Percentiles rank a stretch among this genome's conserved stretches.
These are phyloP conservation scores for Crossocerus cetratus DNA, from an alignment of 2,888 invertebrate genomes.

Conservation along the genomic window DNA sequence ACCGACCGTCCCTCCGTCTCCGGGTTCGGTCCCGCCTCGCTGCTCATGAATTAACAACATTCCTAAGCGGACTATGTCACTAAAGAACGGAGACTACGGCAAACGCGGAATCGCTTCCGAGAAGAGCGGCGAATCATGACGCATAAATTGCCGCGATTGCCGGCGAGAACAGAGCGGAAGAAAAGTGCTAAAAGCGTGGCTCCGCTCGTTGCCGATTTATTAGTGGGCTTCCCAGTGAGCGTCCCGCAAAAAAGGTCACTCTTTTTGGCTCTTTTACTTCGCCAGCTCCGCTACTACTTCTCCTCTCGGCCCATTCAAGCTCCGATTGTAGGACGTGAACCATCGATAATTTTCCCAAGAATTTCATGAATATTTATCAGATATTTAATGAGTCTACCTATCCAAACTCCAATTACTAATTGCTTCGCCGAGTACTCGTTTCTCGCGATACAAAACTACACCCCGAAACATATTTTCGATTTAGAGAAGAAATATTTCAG, in stretches of 20 bases:
- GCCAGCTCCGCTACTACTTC: no score
- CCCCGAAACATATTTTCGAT: no score
- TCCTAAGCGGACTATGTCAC: conserved; percentile 57
- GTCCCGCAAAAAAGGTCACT: neutral
- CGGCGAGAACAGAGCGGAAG: conserved; percentile 14
- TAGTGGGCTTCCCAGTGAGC: neutral
- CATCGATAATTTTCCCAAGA: conserved; percentile 24
- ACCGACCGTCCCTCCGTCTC: neutral
- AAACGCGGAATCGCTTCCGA: conserved; percentile 42
- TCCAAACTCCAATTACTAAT: no score
- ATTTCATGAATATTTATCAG: neutral
- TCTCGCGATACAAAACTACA: no score
- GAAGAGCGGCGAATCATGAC: conserved; percentile 39
- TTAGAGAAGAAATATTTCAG: no score
- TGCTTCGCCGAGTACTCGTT: no score
- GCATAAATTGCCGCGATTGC: conserved; percentile 28
- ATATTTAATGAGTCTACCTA: no score
- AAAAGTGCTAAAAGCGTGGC: conserved; percentile 30
- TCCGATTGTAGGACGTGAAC: no score
- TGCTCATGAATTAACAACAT: conserved; percentile 54
- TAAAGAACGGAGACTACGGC: conserved; percentile 35
- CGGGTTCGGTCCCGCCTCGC: conserved; percentile 19
- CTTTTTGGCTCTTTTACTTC: no score
- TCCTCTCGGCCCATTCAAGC: no score
- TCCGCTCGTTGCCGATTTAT: conserved; percentile 10